Conservation (phyloP, 1,140 invertebrate species). For the Camponotus pennsylvanicus region DNA sequence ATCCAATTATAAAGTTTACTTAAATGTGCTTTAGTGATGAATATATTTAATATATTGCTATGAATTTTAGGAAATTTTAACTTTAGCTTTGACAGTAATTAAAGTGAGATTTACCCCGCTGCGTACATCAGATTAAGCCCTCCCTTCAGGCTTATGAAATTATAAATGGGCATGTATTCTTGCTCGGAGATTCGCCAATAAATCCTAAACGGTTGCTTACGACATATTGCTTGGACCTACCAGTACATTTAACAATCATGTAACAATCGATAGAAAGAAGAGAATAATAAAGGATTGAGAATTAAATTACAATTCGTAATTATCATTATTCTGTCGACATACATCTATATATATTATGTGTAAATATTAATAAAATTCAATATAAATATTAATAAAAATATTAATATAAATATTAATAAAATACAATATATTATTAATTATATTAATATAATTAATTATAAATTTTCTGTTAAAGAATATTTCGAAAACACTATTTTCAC, state of each 20-base stretch:
- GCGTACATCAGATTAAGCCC: slow-evolving; percentile 67
- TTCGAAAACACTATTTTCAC: neutral
- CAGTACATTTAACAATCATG: neutral
- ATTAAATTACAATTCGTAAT: slow-evolving; percentile 8
- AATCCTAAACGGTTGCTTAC: slow-evolving; percentile 66
- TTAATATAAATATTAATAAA: neutral
- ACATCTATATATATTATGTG: neutral
- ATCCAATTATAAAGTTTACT: neutral
- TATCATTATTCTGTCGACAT: neutral
- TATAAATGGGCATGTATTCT: slow-evolving; percentile 67
- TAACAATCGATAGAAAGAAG: neutral
- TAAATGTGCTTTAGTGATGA: neutral
- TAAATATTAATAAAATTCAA: neutral
- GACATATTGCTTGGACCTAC: slow-evolving; percentile 65
- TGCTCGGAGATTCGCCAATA: slow-evolving; percentile 70
- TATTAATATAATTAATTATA: neutral
- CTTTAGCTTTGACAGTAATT: slow-evolving; percentile 14
- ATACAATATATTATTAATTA: neutral
- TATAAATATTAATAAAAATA: too few relatives aligned
- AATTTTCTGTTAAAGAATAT: neutral
- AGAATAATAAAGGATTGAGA: neutral
- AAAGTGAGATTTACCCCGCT: slow-evolving; percentile 57
- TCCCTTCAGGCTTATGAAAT: slow-evolving; percentile 71
- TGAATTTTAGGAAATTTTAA: neutral
- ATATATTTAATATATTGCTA: neutral